Base-by-base conservation (phyloP, 2,888 invertebrate species). In the Pollenia labialis region DNA sequence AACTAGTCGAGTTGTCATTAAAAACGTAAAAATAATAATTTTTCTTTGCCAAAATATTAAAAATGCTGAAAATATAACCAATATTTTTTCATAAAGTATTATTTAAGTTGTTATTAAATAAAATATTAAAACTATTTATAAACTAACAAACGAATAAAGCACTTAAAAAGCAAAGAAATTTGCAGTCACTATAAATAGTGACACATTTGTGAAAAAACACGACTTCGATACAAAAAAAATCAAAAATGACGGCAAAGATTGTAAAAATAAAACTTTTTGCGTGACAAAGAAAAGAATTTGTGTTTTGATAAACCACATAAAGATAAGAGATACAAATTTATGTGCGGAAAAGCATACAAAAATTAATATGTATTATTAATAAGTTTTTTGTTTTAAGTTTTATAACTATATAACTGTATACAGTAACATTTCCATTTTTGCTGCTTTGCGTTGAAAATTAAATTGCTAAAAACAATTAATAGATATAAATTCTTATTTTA, bases 1-100 rank as follows among this genome's bases (percentile, higher is more conserved):
- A 89, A 83, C 84, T 60, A 54, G 74, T 85, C 62, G 81, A 75
- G 77, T 69, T 81, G 79, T 83, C 75, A 84, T 52, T 76, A 77
- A 46, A 68, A 85, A 74, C 56, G 54, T 14, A 71, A 50, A 58
- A 58, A 71, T 58, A 50, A 71, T 18, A 64, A 46, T 12, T 44
- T 69, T 62, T 62, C 48, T 12, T 68, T 60, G 16, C 11, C 46
- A 83, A 68, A 68, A 56, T 54, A 12, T 3, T 44, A 18, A 32
- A 56, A 72, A 79, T 40, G 11, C 44, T 10, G 4, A 4, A 58
- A 46, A 75, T 40, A 44, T 46, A 40, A 16, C 16, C 12, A 16
- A 72, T 60, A 40, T 23, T 58, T 42, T 68, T 18, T 40, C 46
- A 64, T 44, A 46, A 66, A 66, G 12, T 11, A 8, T 12, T 40